Evolutionary conservation across 1,140 invertebrate species (phyloP).

Genomic region (Lasioglossum albipes): DNA sequence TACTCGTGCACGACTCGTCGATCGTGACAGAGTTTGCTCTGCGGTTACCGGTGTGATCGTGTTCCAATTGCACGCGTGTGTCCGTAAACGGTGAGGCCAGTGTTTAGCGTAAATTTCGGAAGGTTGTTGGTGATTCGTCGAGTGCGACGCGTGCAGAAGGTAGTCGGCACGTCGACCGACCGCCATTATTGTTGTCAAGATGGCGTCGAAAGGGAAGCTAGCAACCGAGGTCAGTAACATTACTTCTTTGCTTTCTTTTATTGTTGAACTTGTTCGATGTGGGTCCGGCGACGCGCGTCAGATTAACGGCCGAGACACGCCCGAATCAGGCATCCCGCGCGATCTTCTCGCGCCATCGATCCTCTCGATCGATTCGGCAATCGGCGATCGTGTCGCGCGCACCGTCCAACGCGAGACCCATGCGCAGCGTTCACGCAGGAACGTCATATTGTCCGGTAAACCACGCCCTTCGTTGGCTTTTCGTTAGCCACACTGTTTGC

Average conservation of each 20-base stretch:
- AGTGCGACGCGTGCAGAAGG: slow-evolving; percentile 32
- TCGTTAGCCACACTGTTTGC: background rate
- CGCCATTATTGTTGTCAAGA: slow-evolving; percentile 74
- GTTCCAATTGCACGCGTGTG: slow-evolving; percentile 30
- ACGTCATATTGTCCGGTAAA: slow-evolving; percentile 55
- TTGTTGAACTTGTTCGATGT: background rate
- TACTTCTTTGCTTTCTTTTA: background rate
- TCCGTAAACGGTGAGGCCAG: background rate
- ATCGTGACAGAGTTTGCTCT: background rate
- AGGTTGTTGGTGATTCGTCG: background rate
- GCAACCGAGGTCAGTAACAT: slow-evolving; percentile 72
- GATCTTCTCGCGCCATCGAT: slow-evolving; percentile 5
- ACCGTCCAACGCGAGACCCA: slow-evolving; percentile 15
- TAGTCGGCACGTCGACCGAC: slow-evolving; percentile 52
- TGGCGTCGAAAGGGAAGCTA: slow-evolving; percentile 77
- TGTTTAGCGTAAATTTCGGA: background rate
- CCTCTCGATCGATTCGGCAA: slow-evolving; percentile 13
- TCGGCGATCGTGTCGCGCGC: slow-evolving; percentile 23
- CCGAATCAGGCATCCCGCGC: too few relatives aligned
- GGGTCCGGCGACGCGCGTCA: background rate
- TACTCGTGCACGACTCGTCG: background rate
- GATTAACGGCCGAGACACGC: background rate
- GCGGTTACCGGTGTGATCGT: slow-evolving; percentile 17
- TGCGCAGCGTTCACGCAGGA: slow-evolving; percentile 38
- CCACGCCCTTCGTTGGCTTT: slow-evolving; percentile 53